Conservation (phyloP, 2,888 invertebrate genomes). For the Eutolmus rufibarbis region DNA sequence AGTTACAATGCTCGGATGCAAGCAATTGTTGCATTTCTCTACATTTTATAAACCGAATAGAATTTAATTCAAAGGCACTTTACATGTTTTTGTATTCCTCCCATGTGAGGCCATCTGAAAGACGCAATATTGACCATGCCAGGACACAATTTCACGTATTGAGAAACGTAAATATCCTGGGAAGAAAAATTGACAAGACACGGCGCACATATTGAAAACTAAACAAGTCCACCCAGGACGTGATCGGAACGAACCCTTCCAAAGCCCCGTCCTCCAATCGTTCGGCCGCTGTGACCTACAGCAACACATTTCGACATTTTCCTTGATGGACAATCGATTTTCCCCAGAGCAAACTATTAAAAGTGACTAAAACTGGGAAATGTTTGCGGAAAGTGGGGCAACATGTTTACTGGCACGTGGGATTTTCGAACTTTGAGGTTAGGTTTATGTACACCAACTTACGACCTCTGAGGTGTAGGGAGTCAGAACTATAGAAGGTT, state of each 20-base stretch:
- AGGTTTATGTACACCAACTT: not conserved
- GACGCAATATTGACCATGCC: not conserved
- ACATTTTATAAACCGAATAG: not conserved
- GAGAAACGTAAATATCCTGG: not conserved
- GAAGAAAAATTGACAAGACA: conserved; percentile 1
- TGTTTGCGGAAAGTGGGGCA: not conserved
- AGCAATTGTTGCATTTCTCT: not conserved
- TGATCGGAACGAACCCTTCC: not conserved
- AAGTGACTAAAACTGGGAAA: conserved; percentile 2
- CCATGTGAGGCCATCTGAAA: not conserved
- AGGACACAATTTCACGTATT: not conserved
- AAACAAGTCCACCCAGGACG: not conserved
- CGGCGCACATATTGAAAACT: conserved; percentile 2
- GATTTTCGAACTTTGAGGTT: not conserved
- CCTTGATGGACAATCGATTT: conserved; percentile 14
- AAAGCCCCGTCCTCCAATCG: not conserved
- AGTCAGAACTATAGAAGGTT: not conserved
- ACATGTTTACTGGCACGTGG: not conserved
- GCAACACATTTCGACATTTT: not conserved
- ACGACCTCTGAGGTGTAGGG: not conserved
- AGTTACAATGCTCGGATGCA: not conserved
- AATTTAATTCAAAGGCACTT: not conserved
- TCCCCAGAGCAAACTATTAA: not conserved
- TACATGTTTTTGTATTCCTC: not conserved
- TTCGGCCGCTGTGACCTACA: not conserved